Conservation (phyloP, 2,113 vertebrate genomes). For the Cromileptes altivelis region DNA sequence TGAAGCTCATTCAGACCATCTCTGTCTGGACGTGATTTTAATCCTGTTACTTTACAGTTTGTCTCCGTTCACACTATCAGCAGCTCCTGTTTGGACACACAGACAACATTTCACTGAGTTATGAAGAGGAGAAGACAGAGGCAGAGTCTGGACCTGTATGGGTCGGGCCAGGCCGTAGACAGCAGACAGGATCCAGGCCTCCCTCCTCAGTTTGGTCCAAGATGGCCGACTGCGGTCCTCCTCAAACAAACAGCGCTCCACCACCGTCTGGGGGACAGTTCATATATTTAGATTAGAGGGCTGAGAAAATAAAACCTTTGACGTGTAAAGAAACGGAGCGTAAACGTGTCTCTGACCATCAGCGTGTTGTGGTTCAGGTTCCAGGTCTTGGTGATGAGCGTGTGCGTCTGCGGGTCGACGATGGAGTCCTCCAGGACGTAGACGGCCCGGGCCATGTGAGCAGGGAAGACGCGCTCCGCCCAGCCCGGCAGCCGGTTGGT, state of each 20-base stretch:
- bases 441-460: slow-evolving; percentile 70
- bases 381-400: slow-evolving; percentile 76
- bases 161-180: slow-evolving; percentile 79
- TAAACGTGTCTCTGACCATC: slow-evolving; percentile 64
- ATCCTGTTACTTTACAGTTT: no score
- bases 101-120: no score
- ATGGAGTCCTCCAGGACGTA: slow-evolving; percentile 82
- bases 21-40: no score
- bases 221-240: slow-evolving; percentile 46
- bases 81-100: no score
- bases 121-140: no score
- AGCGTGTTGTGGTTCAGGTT: slow-evolving; percentile 81
- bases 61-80: no score
- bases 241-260: slow-evolving; percentile 74
- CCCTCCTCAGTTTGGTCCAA: slow-evolving; percentile 74
- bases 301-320: no score
- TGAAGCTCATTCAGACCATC: not conserved
- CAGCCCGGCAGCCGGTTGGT: slow-evolving; percentile 82
- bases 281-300: not conserved
- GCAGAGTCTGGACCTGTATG: slow-evolving; percentile 67
- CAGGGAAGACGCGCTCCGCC: slow-evolving; percentile 79
- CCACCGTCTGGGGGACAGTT: slow-evolving; percentile 62
- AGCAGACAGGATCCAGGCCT: slow-evolving; percentile 79
- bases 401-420: slow-evolving; percentile 67
- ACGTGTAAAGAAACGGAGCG: no score